Percentiles rank a stretch among this genome's conserved stretches.
phyloP scores from a whole-genome alignment of 2,113 vertebrate genomes.

The Zosterops hypoxanthus region DNA sequence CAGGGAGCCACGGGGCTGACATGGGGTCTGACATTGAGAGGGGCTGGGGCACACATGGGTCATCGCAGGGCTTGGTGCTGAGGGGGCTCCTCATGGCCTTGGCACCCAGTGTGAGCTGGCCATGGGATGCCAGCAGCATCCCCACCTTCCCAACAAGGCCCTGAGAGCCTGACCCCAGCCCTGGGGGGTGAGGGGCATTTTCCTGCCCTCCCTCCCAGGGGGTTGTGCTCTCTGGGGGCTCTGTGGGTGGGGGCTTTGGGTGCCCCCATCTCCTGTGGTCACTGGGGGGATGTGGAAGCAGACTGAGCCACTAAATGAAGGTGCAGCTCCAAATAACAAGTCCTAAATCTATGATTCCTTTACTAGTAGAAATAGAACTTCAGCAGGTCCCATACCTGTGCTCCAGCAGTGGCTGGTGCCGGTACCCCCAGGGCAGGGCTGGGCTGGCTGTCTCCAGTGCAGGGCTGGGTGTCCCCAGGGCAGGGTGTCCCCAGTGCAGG shows the following conservation, averaged over 20 bases:
- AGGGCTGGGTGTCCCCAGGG: not conserved
- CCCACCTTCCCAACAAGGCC: not conserved
- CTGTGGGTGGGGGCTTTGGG: rapidly evolving
- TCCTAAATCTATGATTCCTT: rapidly evolving
- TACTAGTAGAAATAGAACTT: not conserved
- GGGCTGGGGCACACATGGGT: rapidly evolving
- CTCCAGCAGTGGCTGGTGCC: not conserved
- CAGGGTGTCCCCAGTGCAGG: not conserved
- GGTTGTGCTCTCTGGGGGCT: not conserved
- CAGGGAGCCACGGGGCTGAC: not conserved
- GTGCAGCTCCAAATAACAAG: not conserved
- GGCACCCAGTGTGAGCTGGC: not conserved
- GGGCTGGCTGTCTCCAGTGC: not conserved
- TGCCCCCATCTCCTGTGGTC: not conserved
- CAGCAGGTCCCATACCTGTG: not conserved
- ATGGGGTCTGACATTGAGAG: rapidly evolving
- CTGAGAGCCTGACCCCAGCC: too few species aligned
- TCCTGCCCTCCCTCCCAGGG: not conserved
- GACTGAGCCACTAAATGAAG: not conserved
- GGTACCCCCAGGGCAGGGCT: not conserved
- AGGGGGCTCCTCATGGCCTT: not conserved
- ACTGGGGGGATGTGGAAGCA: too few species aligned
- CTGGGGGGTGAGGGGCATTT: too few species aligned
- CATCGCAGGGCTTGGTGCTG: not conserved
- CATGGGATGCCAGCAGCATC: not conserved